Conservation (phyloP, 2,888 invertebrate genomes). For the Gnatocerus cornutus region DNA sequence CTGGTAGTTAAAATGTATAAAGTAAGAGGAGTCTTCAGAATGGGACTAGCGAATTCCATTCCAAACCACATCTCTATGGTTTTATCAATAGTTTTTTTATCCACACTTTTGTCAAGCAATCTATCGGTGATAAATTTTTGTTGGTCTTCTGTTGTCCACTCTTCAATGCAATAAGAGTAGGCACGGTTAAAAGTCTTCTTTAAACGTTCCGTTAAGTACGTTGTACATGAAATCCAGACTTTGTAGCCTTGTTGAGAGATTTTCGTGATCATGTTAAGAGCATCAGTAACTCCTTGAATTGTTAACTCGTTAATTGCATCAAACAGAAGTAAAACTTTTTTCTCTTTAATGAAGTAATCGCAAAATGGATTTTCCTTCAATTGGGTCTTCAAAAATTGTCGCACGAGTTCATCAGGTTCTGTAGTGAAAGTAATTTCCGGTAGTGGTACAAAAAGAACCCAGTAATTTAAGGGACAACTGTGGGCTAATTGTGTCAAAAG, state of each 20-base stretch:
- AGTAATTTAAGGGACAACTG: background rate
- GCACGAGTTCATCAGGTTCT: background rate
- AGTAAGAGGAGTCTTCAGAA: background rate
- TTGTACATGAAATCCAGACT: slow-evolving; percentile 12
- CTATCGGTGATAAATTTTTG: background rate
- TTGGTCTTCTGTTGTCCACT: background rate
- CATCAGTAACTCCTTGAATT: background rate
- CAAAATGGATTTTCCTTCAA: too few species aligned
- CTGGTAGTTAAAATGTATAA: slow-evolving; percentile 5
- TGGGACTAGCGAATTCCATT: background rate
- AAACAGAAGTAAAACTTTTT: slow-evolving; percentile 12
- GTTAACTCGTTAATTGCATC: slow-evolving; percentile 5
- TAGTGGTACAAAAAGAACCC: background rate
- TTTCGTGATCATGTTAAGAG: background rate
- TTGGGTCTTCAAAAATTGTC: too few species aligned
- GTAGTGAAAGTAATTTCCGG: background rate
- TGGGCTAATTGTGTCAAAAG: background rate
- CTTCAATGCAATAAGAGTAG: background rate
- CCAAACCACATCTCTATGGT: background rate
- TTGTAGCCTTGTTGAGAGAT: slow-evolving; percentile 1
- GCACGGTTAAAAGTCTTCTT: background rate
- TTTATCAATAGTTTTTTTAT: background rate
- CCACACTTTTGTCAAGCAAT: background rate
- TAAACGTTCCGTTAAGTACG: background rate
- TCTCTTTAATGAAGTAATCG: background rate